Conservation (phyloP, 2,113 vertebrate genomes). For the Hipposideros armiger region DNA sequence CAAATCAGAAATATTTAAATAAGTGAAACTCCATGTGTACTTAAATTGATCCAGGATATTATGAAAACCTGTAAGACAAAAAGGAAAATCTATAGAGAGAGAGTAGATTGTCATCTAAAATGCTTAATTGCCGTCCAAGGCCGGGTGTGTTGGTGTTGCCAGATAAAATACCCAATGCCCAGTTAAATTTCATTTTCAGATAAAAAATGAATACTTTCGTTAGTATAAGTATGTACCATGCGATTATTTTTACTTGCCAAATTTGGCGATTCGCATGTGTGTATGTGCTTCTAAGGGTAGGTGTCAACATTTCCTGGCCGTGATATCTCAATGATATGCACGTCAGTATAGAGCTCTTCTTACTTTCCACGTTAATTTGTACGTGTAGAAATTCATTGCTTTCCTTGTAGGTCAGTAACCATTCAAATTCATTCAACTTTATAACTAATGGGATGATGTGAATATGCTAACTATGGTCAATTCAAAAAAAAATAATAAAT, state of each 20-base stretch:
- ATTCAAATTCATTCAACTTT: conserved; percentile 1
- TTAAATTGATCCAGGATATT: conserved; percentile 23
- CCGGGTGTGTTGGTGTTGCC: neutral
- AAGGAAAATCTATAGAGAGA: neutral
- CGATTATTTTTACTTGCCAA: conserved; percentile 28
- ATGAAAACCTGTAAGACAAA: neutral
- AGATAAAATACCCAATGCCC: neutral
- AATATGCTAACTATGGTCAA: neutral
- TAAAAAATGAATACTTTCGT: neutral
- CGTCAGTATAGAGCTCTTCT: neutral
- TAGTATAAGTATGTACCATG: neutral
- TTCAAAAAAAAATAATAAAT: neutral
- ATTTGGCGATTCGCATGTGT: neutral
- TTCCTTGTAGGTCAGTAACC: neutral
- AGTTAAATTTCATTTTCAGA: conserved; percentile 32
- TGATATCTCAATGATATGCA: neutral
- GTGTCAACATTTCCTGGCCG: neutral
- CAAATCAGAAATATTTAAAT: conserved; percentile 24
- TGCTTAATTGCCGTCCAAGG: neutral
- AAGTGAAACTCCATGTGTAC: neutral
- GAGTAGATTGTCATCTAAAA: neutral
- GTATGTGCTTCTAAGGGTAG: no score
- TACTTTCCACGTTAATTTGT: neutral
- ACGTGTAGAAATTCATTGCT: neutral
- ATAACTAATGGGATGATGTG: neutral